A percentile compares a stretch with the other conserved stretches of the same genome.
Conservation (phyloP, 2,888 invertebrate species). For the Brachyopa scutellaris region DNA sequence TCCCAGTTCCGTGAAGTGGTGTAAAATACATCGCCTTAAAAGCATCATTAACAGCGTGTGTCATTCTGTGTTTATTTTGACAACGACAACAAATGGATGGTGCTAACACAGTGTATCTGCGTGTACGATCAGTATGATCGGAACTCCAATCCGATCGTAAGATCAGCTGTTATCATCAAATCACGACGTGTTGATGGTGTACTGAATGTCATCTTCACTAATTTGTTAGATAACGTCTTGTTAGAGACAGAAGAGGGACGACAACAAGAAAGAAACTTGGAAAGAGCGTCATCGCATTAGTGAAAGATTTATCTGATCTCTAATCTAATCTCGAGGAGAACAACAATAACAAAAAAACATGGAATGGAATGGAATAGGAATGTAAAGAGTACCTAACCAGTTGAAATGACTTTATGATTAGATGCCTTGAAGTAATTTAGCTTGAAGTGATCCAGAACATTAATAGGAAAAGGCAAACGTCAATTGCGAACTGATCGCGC, state of each 20-base stretch:
- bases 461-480: no score
- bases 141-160: conserved; percentile 19
- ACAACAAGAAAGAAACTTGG: conserved; percentile 4
- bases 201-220: conserved; percentile 24
- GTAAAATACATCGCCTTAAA: no score
- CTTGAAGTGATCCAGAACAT: no score
- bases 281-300: conserved; percentile 29
- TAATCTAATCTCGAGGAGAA: no score
- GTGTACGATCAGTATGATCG: conserved; percentile 9
- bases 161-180: conserved; percentile 31
- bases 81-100: conserved; percentile 24
- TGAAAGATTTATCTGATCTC: conserved; percentile 27
- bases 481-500: no score
- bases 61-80: conserved; percentile 21
- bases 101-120: conserved; percentile 21
- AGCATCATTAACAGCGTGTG: conserved; percentile 22
- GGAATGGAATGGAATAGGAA: no score
- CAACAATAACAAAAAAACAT: no score
- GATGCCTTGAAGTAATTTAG: no score
- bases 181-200: conserved; percentile 26
- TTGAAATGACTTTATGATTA: no score
- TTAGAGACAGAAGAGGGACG: neutral
- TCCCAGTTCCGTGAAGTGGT: no score
- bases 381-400: no score
- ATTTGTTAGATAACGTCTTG: conserved; percentile 29